These are phyloP conservation scores for Ips nitidus DNA, from an alignment of 1,140 invertebrate species.

Conservation along the genomic window DNA sequence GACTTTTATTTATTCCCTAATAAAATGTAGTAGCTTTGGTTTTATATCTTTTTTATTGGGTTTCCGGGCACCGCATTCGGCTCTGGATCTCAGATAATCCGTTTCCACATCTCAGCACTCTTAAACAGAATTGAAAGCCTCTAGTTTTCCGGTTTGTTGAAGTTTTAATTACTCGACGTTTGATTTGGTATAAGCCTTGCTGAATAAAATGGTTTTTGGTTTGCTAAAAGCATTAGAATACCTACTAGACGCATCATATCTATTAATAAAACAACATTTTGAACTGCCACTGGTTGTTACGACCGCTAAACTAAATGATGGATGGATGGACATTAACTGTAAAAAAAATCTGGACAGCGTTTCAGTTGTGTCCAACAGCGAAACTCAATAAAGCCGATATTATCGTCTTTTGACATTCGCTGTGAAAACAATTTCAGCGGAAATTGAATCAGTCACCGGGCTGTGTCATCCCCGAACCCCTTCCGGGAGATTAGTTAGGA, in stretches of 20 bases:
- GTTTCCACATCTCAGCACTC: slow-evolving; percentile 5
- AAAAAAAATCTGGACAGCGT: neutral
- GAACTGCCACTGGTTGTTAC: no score
- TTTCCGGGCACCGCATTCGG: slow-evolving; percentile 5
- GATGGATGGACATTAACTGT: neutral
- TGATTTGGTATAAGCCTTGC: no score
- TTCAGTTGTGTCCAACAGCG: neutral
- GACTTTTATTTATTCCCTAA: slow-evolving; percentile 20
- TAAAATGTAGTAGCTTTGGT: slow-evolving; percentile 23
- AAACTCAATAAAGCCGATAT: slow-evolving; percentile 4
- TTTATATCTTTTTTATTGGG: slow-evolving; percentile 17
- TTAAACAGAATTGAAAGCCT: slow-evolving; percentile 5
- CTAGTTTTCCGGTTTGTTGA: neutral
- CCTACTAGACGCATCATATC: no score
- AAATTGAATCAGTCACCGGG: slow-evolving; percentile 4
- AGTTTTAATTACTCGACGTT: neutral
- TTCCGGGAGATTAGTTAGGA: neutral
- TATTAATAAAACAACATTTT: no score
- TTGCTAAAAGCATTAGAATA: no score
- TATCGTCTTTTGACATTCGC: neutral
- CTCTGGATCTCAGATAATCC: slow-evolving; percentile 11
- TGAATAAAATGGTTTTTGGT: no score
- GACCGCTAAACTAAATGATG: no score
- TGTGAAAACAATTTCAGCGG: slow-evolving; percentile 2
- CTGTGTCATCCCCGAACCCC: neutral